phyloP scores from a whole-genome alignment of 2,888 invertebrate species.

The Eupithecia vulgata region DNA sequence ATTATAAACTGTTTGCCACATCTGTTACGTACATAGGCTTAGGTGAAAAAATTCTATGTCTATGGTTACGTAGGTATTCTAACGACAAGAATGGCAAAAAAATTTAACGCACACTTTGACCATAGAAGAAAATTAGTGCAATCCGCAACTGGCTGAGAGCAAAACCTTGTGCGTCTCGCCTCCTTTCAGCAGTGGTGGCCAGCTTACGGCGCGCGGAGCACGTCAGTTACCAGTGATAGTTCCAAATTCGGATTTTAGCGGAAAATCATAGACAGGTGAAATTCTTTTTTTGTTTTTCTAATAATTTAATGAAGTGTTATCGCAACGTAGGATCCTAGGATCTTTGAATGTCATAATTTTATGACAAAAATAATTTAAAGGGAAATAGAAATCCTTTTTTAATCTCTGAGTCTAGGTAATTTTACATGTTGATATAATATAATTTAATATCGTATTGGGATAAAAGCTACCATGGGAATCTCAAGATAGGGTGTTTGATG shows the following conservation, averaged over 20 bases:
- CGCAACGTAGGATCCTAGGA: too few relatives aligned
- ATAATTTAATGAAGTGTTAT: too few relatives aligned
- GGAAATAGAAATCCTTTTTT: neutral
- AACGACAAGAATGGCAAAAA: conserved; percentile 55
- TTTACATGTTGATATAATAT: neutral
- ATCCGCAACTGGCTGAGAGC: conserved; percentile 50
- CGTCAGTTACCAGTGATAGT: conserved; percentile 37
- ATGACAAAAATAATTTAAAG: neutral
- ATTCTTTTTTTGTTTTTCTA: conserved; percentile 11
- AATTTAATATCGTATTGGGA: neutral
- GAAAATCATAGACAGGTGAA: conserved; percentile 29
- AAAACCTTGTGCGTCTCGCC: conserved; percentile 52
- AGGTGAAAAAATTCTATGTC: too few relatives aligned
- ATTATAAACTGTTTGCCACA: conserved; percentile 50
- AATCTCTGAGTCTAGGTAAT: neutral
- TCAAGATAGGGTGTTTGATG: neutral
- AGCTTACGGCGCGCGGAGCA: conserved; percentile 50
- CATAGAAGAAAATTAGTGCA: conserved; percentile 30
- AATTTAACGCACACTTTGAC: conserved; percentile 37
- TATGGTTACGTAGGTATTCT: too few relatives aligned
- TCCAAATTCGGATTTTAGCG: conserved; percentile 35
- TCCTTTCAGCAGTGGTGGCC: conserved; percentile 53
- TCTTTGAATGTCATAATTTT: too few relatives aligned
- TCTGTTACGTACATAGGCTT: conserved; percentile 40
- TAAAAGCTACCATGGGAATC: neutral